phyloP scores from a whole-genome alignment of 2,888 invertebrate species.

The Theristus sp. region DNA sequence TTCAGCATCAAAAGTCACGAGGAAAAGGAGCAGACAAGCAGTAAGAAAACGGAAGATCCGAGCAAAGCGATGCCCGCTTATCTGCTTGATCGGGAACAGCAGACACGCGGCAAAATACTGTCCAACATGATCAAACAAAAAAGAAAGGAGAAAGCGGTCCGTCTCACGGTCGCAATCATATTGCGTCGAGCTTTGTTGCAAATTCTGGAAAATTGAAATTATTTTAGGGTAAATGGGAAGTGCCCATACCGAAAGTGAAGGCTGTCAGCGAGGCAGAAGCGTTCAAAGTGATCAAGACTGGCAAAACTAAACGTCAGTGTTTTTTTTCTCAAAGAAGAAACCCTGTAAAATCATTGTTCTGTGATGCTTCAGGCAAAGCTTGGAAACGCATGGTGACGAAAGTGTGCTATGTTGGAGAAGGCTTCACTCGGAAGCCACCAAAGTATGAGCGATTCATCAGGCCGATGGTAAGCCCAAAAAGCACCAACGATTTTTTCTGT shows the following conservation, averaged over 20 bases:
- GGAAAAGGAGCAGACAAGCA: slow-evolving; percentile 61
- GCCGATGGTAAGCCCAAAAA: slow-evolving; percentile 69
- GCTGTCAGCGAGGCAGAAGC: slow-evolving; percentile 93
- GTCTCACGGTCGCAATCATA: slow-evolving; percentile 10
- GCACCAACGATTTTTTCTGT: no score
- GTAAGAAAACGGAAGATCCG: slow-evolving; percentile 55
- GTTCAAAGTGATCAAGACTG: slow-evolving; percentile 71
- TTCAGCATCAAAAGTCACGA: slow-evolving; percentile 69
- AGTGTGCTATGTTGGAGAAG: slow-evolving; percentile 90
- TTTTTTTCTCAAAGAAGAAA: no score
- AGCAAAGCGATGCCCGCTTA: slow-evolving; percentile 89
- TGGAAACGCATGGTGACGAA: slow-evolving; percentile 99
- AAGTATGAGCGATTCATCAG: slow-evolving; percentile 96
- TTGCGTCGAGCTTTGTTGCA: not conserved
- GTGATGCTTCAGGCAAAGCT: slow-evolving; percentile 52
- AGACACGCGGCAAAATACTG: slow-evolving; percentile 76
- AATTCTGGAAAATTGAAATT: not conserved
- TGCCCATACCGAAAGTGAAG: slow-evolving; percentile 90
- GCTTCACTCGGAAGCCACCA: slow-evolving; percentile 93
- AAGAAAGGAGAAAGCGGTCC: slow-evolving; percentile 79
- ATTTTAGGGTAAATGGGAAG: slow-evolving; percentile 84
- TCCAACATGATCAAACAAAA: slow-evolving; percentile 99
- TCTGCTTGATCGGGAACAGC: slow-evolving; percentile 85
- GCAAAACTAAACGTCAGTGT: slow-evolving; percentile 54
- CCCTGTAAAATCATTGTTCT: no score